Evolutionary conservation across 2,888 invertebrate genomes (phyloP).

Genomic region (Platypus cylindrus): DNA sequence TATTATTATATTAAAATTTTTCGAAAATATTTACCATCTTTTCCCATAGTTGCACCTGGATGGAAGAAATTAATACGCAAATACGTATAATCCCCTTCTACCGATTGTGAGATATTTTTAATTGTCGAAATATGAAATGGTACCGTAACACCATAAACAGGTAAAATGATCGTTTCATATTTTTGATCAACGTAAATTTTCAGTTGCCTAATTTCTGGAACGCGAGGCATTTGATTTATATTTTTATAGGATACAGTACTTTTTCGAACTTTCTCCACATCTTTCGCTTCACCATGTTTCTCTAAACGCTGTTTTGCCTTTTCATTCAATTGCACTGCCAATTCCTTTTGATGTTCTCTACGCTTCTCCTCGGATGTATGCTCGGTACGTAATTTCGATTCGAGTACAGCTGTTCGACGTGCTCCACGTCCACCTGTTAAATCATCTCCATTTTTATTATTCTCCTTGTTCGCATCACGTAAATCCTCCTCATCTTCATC

Average conservation of each 20-base stretch:
- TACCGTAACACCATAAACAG: conserved; percentile 89
- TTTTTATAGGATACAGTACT: conserved; percentile 93
- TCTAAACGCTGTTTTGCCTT: conserved; percentile 86
- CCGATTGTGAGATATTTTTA: conserved; percentile 96
- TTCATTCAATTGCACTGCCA: conserved; percentile 82
- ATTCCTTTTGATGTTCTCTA: conserved; percentile 90
- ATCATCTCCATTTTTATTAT: conserved; percentile 51
- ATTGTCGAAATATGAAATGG: conserved; percentile 99
- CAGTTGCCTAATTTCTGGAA: conserved; percentile 82
- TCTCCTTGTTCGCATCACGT: conserved; percentile 65
- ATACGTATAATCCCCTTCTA: conserved; percentile 98
- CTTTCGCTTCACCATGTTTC: conserved; percentile 73
- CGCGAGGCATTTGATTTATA: conserved; percentile 83
- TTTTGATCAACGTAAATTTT: conserved; percentile 94
- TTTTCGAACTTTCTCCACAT: conserved; percentile 80
- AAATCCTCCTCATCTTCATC: conserved; percentile 68
- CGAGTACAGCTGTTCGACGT: conserved; percentile 81
- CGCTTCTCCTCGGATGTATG: conserved; percentile 95
- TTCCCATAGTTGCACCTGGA: conserved; percentile 92
- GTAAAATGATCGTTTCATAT: conserved; percentile 96
- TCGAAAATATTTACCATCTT: conserved; percentile 60
- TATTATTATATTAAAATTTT: no score
- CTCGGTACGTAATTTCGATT: conserved; percentile 86
- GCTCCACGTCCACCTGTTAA: conserved; percentile 41
- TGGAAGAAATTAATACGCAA: conserved; percentile 96